These are phyloP conservation scores for Tachina grossa DNA, from an alignment of 2,888 invertebrate species.

Conservation along the genomic window DNA sequence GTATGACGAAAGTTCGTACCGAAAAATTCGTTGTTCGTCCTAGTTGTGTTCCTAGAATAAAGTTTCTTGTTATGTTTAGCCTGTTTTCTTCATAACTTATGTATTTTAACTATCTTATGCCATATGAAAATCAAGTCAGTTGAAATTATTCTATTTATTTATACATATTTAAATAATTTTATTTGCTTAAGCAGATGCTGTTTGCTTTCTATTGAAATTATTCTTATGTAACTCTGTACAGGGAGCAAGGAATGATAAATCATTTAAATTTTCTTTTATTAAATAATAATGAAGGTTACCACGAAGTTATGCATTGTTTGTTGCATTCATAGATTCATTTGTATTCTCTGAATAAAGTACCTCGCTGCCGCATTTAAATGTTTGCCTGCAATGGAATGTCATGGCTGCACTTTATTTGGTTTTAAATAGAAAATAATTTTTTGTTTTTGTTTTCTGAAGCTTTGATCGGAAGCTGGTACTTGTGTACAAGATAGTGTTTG, in stretches of 20 bases:
- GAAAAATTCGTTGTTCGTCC: no score
- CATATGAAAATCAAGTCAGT: no score
- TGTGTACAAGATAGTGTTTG: background rate
- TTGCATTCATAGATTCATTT: conserved; percentile 30
- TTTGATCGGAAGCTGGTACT: conserved; percentile 36
- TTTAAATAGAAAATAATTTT: conserved; percentile 35
- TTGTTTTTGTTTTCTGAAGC: background rate
- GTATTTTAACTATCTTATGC: no score
- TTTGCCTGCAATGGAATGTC: conserved; percentile 53
- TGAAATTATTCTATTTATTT: no score
- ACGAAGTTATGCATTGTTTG: conserved; percentile 24
- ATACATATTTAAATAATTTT: no score
- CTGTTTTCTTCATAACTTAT: no score
- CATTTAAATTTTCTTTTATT: background rate
- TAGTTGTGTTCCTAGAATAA: no score
- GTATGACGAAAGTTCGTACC: no score
- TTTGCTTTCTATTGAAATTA: background rate
- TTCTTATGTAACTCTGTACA: background rate
- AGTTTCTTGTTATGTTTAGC: no score
- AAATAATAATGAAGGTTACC: conserved; percentile 46
- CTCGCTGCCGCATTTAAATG: conserved; percentile 23
- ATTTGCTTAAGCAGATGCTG: no score
- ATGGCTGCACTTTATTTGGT: conserved; percentile 50
- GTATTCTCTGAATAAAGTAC: conserved; percentile 11
- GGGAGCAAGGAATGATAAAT: background rate